A percentile compares a stretch with the other conserved stretches of the same genome.
phyloP scores from a whole-genome alignment of 2,113 vertebrate genomes.

The Fulmarus glacialis region DNA sequence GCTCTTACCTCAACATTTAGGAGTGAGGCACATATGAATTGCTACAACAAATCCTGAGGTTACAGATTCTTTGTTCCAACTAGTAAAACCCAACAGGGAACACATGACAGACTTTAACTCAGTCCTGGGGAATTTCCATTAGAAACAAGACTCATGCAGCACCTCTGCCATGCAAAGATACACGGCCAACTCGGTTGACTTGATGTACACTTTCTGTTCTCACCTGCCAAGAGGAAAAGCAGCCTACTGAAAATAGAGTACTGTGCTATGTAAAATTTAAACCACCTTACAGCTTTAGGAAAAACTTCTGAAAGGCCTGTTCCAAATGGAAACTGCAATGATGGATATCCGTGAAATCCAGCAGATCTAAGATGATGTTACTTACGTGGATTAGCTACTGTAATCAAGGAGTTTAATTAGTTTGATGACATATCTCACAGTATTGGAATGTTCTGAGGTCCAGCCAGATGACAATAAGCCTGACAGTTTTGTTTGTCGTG shows the following conservation, averaged over 20 bases:
- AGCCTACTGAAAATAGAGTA: background rate
- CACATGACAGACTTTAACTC: background rate
- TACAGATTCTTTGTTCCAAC: background rate
- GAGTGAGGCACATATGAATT: background rate
- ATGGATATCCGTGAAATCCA: background rate
- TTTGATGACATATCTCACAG: background rate
- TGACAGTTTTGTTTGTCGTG: background rate
- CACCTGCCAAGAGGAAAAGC: background rate
- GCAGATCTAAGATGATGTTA: background rate
- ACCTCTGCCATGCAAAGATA: background rate
- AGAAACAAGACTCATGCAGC: background rate
- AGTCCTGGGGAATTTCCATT: background rate
- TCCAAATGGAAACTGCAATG: background rate
- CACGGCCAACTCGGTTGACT: background rate
- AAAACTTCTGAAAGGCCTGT: background rate
- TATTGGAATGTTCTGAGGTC: background rate
- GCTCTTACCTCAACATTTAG: background rate
- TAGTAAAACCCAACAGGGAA: background rate
- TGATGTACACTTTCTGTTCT: background rate
- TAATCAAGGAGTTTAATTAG: background rate
- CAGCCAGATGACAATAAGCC: background rate
- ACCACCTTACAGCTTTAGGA: background rate
- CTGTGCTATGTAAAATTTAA: background rate
- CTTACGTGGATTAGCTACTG: background rate
- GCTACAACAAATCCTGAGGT: background rate